Evolutionary conservation across 2,888 invertebrate genomes (phyloP).

Genomic region (Nowickia ferox): DNA sequence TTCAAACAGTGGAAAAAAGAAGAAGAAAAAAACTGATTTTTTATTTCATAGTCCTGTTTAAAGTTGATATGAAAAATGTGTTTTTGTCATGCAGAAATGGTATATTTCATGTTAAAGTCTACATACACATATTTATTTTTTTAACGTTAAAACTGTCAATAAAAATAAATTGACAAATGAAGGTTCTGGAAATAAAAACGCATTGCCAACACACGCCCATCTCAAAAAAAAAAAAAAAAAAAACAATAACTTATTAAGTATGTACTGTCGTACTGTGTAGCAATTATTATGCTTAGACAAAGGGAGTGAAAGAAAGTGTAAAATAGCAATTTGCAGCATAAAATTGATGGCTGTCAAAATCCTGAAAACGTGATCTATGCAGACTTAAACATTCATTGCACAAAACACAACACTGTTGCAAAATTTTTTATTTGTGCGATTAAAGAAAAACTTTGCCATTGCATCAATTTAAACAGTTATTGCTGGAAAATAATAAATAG

Average conservation of each 20-base stretch:
- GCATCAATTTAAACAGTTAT: slow-evolving; percentile 50
- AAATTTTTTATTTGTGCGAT: neutral
- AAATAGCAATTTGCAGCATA: slow-evolving; percentile 25
- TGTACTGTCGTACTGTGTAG: neutral
- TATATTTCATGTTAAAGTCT: slow-evolving; percentile 30
- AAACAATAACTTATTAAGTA: slow-evolving; percentile 10
- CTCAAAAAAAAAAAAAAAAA: slow-evolving; percentile 14
- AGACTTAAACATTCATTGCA: slow-evolving; percentile 33
- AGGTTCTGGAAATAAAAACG: slow-evolving; percentile 1
- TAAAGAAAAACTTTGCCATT: slow-evolving; percentile 23
- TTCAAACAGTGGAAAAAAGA: neutral
- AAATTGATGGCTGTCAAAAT: slow-evolving; percentile 66
- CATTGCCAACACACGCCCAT: slow-evolving; percentile 35
- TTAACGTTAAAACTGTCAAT: slow-evolving; percentile 46
- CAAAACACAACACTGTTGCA: neutral
- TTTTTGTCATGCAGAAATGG: neutral
- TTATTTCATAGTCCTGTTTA: neutral
- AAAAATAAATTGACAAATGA: slow-evolving; percentile 61
- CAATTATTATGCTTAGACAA: slow-evolving; percentile 14
- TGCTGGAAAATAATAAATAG: slow-evolving; percentile 14
- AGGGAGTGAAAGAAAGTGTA: neutral
- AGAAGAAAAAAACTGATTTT: slow-evolving; percentile 1
- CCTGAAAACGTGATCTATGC: slow-evolving; percentile 47
- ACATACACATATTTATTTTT: neutral
- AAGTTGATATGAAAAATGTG: neutral